A percentile compares a stretch with the other conserved stretches of the same genome.
Evolutionary conservation across 1,140 invertebrate species (phyloP).

Genomic region (Eriosoma lanigerum): DNA sequence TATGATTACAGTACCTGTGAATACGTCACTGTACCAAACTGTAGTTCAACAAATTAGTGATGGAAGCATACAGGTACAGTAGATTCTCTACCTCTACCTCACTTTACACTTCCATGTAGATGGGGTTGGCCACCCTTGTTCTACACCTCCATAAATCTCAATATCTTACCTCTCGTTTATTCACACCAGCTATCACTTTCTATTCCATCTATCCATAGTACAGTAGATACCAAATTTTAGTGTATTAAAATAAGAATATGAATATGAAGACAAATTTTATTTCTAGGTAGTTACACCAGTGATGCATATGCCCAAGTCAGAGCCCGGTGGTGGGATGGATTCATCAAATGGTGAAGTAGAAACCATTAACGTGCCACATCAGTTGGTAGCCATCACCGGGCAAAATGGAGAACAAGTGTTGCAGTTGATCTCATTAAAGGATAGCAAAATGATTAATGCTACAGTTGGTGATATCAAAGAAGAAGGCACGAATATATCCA

Average conservation of each 20-base stretch:
- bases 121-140: too few relatives aligned
- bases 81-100: too few relatives aligned
- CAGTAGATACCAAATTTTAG: too few relatives aligned
- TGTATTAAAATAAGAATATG: too few relatives aligned
- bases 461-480: slow-evolving; percentile 44
- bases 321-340: slow-evolving; percentile 60
- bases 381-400: slow-evolving; percentile 74
- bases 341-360: slow-evolving; percentile 64
- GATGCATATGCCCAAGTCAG: slow-evolving; percentile 77
- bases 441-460: slow-evolving; percentile 69
- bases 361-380: slow-evolving; percentile 67
- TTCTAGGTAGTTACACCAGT: slow-evolving; percentile 67
- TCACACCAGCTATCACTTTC: too few relatives aligned
- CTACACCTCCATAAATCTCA: too few relatives aligned
- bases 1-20: slow-evolving; percentile 92
- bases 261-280: not conserved
- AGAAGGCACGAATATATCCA: slow-evolving; percentile 20
- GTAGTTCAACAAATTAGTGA: slow-evolving; percentile 83
- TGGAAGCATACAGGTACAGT: slow-evolving; percentile 70
- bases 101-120: too few relatives aligned
- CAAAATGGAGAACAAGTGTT: slow-evolving; percentile 70
- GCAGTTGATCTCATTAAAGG: slow-evolving; percentile 79
- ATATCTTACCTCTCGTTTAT: too few relatives aligned
- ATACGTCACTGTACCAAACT: slow-evolving; percentile 93
- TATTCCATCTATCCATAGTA: too few relatives aligned